Evolutionary conservation across 2,888 invertebrate genomes (phyloP).

Genomic region (Keiferia lycopersicella): DNA sequence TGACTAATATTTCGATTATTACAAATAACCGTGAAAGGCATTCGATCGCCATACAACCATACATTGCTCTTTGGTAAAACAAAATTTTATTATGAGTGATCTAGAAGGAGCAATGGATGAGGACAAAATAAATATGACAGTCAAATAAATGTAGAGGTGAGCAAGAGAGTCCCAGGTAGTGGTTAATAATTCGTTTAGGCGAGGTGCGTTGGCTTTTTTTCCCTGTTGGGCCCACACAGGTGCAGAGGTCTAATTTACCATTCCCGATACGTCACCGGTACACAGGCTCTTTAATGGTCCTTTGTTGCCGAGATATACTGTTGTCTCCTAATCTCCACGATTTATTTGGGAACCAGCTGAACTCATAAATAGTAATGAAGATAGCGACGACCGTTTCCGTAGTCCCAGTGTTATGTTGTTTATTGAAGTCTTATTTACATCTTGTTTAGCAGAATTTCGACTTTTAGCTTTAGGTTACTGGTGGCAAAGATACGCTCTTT

Average conservation of each 20-base stretch:
- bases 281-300: conserved; percentile 59
- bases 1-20: conserved; percentile 77
- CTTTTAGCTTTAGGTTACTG: not conserved
- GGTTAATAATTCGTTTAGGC: conserved; percentile 80
- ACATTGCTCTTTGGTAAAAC: conserved; percentile 40
- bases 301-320: conserved; percentile 54
- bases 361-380: conserved; percentile 27
- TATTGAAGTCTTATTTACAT: not conserved
- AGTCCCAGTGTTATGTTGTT: not conserved
- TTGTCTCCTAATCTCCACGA: conserved; percentile 44
- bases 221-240: conserved; percentile 73
- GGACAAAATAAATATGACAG: conserved; percentile 25
- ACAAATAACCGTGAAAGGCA: conserved; percentile 59
- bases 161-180: conserved; percentile 73
- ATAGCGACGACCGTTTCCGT: conserved; percentile 15
- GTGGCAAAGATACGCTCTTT: too few relatives aligned
- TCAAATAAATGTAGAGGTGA: conserved; percentile 36
- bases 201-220: conserved; percentile 76
- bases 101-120: conserved; percentile 43
- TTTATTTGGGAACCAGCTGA: conserved; percentile 41
- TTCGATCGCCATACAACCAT: conserved; percentile 30
- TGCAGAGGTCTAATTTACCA: conserved; percentile 75
- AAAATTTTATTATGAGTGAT: not conserved
- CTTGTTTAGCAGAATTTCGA: not conserved
- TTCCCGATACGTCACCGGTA: conserved; percentile 66